Conservation (phyloP, 2,113 vertebrate genomes). For the Macroglossus sobrinus region DNA sequence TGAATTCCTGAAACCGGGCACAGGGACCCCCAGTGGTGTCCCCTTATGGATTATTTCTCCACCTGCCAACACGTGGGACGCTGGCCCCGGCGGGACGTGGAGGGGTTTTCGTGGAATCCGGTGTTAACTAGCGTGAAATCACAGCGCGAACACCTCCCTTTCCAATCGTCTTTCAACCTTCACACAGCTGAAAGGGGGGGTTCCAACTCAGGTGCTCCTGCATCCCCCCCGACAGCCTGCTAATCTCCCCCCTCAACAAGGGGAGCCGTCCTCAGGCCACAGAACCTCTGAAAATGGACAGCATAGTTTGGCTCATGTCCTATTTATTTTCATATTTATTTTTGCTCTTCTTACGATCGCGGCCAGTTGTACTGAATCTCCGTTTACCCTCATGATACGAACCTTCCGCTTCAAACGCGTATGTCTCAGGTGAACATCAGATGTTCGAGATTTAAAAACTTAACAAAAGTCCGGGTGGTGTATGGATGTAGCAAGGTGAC, state of each 20-base stretch:
- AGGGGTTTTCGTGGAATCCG: not conserved
- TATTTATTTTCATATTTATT: not conserved
- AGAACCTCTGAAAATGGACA: not conserved
- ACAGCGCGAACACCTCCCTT: not conserved
- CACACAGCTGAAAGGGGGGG: accelerated
- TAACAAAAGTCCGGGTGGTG: not conserved
- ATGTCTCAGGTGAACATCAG: not conserved
- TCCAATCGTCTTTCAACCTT: not conserved
- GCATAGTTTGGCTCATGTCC: accelerated
- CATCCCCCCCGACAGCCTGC: not conserved
- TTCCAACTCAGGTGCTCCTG: not conserved
- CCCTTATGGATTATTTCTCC: not conserved
- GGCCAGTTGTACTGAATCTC: not conserved
- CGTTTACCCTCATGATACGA: not conserved
- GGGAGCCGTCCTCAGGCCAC: not conserved
- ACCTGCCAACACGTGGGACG: not conserved
- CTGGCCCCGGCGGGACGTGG: not conserved
- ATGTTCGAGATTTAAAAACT: not conserved
- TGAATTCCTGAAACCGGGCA: not conserved
- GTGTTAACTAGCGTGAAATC: accelerated
- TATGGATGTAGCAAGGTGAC: accelerated
- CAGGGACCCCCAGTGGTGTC: not conserved
- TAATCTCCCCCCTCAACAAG: not conserved
- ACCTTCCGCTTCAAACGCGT: not conserved
- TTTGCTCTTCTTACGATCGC: not conserved